Percentiles rank a stretch among this genome's conserved stretches.
These are phyloP conservation scores for Diarsia mendica DNA, from an alignment of 2,888 invertebrate species.

Conservation along the genomic window DNA sequence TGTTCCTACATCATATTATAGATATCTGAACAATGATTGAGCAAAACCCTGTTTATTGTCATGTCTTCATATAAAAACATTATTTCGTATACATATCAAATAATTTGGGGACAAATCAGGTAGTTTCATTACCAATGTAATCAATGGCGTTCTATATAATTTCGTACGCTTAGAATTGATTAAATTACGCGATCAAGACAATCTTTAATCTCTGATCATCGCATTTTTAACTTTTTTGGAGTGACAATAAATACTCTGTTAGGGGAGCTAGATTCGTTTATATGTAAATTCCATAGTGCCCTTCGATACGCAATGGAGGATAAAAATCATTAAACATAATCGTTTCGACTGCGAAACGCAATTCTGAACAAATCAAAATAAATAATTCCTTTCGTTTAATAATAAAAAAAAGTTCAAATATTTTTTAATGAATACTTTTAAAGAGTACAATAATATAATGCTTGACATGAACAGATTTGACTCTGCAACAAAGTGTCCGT, in stretches of 20 bases:
- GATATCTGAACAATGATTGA: slow-evolving; percentile 77
- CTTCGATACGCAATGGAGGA: slow-evolving; percentile 49
- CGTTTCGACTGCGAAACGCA: slow-evolving; percentile 50
- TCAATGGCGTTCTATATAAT: slow-evolving; percentile 64
- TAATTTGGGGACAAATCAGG: slow-evolving; percentile 73
- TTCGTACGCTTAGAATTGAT: slow-evolving; percentile 69
- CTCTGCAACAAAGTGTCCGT: slow-evolving; percentile 71
- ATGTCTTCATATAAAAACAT: slow-evolving; percentile 66
- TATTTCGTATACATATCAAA: slow-evolving; percentile 86
- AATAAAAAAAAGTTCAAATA: slow-evolving; percentile 75
- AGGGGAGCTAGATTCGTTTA: slow-evolving; percentile 76
- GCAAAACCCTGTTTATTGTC: slow-evolving; percentile 74
- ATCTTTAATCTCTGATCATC: slow-evolving; percentile 62
- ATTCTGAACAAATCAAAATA: slow-evolving; percentile 70
- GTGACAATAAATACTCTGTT: slow-evolving; percentile 81
- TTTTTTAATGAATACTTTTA: slow-evolving; percentile 75
- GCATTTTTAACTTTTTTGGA: slow-evolving; percentile 69
- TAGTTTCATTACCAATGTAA: slow-evolving; percentile 68
- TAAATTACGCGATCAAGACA: slow-evolving; percentile 64
- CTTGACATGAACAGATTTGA: slow-evolving; percentile 69
- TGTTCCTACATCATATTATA: slow-evolving; percentile 71
- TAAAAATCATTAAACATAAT: slow-evolving; percentile 49
- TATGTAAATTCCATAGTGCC: slow-evolving; percentile 64
- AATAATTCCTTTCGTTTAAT: slow-evolving; percentile 64
- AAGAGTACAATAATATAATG: slow-evolving; percentile 77